Conservation (phyloP, 2,888 invertebrate species). For the Pantelozetes paolii region DNA sequence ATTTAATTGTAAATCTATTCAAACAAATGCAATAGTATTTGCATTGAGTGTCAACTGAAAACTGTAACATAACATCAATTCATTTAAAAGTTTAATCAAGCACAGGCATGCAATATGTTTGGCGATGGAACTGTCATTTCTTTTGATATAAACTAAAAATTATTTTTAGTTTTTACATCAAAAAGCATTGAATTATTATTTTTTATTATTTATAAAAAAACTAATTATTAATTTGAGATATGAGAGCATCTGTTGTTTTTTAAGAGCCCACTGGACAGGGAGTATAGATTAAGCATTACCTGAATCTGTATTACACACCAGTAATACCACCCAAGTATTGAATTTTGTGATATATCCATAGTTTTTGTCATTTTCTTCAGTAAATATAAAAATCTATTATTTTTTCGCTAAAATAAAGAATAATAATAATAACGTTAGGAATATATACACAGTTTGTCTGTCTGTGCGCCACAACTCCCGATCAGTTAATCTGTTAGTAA, state of each 20-base stretch:
- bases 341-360: background rate
- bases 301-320: background rate
- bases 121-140: too few species aligned
- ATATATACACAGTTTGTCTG: background rate
- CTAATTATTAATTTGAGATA: background rate
- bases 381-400: constrained; percentile 22
- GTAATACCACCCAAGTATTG: too few species aligned
- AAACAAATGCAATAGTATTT: too few species aligned
- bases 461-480: background rate
- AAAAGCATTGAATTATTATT: too few species aligned
- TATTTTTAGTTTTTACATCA: too few species aligned
- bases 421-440: background rate
- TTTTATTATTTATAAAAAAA: too few species aligned
- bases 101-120: too few species aligned
- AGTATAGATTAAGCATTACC: background rate
- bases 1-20: too few species aligned
- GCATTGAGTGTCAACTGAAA: too few species aligned
- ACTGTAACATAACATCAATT: too few species aligned
- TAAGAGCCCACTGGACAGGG: background rate
- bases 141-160: too few species aligned
- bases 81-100: too few species aligned
- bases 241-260: background rate
- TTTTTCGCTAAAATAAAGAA: background rate
- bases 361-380: background rate
- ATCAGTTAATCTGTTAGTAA: constrained; percentile 6